Conservation (phyloP, 2,888 invertebrate species). For the Oligia fasciuncula region DNA sequence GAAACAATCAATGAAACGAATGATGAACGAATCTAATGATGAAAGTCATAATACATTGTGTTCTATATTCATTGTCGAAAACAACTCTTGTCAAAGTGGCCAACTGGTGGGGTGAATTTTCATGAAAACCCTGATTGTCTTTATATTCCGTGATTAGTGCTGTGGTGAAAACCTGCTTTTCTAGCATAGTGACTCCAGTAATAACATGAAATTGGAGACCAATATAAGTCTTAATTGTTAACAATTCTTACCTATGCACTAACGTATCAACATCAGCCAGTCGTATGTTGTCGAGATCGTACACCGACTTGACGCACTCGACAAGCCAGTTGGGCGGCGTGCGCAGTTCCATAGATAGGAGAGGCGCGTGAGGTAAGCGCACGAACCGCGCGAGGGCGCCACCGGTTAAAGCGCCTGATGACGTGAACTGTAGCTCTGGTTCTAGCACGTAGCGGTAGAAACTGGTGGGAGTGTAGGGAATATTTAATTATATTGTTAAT, state of each 20-base stretch:
- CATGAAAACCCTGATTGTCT: background rate
- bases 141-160: background rate
- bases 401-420: conserved; percentile 92
- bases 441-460: conserved; percentile 99
- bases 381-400: conserved; percentile 96
- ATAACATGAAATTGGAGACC: background rate
- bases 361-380: conserved; percentile 96
- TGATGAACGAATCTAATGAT: background rate
- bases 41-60: background rate
- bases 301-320: conserved; percentile 97
- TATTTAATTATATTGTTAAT: background rate
- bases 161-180: background rate
- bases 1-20: background rate
- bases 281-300: conserved; percentile 99
- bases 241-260: conserved; percentile 92
- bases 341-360: conserved; percentile 94
- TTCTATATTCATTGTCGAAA: background rate
- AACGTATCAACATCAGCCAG: conserved; percentile 97
- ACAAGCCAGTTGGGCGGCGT: conserved; percentile 99
- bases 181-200: background rate
- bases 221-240: background rate
- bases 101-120: background rate
- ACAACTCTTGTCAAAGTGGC: background rate
- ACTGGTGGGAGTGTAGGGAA: conserved; percentile 83
- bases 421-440: conserved; percentile 95